A percentile compares a stretch with the other conserved stretches of the same genome.
Evolutionary conservation across 1,140 invertebrate genomes (phyloP).

Genomic region (Colletes gigas): DNA sequence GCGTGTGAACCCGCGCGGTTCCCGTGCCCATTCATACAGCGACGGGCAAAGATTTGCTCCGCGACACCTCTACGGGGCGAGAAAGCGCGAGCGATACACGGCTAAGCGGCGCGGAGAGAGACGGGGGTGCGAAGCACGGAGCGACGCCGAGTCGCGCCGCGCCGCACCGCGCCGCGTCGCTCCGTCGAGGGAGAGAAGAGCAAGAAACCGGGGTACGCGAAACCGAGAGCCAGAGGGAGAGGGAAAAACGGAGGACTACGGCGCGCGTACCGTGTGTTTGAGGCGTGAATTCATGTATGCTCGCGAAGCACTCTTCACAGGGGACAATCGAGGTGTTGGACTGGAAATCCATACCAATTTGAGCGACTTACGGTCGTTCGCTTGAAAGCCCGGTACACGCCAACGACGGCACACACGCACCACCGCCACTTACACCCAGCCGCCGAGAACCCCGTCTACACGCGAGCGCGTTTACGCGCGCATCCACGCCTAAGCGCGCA

Average conservation of each 20-base stretch:
- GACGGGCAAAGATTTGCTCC: conserved; percentile 40
- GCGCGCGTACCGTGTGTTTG: conserved; percentile 60
- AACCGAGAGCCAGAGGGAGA: conserved; percentile 7
- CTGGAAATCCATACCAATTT: conserved; percentile 82
- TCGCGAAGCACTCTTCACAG: conserved; percentile 76
- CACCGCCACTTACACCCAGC: too few relatives aligned
- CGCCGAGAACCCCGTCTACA: too few relatives aligned
- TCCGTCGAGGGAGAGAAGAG: neutral
- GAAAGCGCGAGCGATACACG: neutral
- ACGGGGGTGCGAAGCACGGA: conserved; percentile 14
- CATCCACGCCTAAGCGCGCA: neutral
- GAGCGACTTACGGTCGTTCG: conserved; percentile 75
- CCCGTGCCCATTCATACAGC: conserved; percentile 23
- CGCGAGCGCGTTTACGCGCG: neutral
- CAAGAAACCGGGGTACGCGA: neutral
- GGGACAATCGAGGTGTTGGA: conserved; percentile 81
- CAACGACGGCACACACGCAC: conserved; percentile 1
- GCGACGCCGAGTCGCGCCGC: neutral
- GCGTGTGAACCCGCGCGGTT: conserved; percentile 8
- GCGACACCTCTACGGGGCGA: conserved; percentile 21
- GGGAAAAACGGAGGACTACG: conserved; percentile 43
- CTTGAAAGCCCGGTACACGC: conserved; percentile 67
- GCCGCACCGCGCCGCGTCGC: too few relatives aligned
- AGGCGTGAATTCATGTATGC: conserved; percentile 77
- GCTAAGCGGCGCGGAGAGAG: conserved; percentile 3